Percentiles rank a stretch among this genome's conserved stretches.
phyloP scores from a whole-genome alignment of 2,888 invertebrate genomes.

The Antheraea yamamai region DNA sequence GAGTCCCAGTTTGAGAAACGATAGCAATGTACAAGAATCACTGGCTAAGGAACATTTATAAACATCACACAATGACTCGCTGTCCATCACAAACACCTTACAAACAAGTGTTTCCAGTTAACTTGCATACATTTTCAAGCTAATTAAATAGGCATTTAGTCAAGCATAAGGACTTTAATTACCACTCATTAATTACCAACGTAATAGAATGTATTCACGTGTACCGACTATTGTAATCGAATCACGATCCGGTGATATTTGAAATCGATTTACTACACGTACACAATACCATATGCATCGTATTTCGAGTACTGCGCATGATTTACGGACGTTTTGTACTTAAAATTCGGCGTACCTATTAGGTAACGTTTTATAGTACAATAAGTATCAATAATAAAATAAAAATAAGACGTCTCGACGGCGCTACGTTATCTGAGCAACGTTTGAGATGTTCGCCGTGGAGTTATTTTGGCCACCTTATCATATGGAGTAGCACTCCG shows the following conservation, averaged over 20 bases:
- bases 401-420: constrained; percentile 50
- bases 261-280: constrained; percentile 15
- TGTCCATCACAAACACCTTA: constrained; percentile 47
- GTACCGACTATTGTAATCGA: constrained; percentile 41
- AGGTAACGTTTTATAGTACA: constrained; percentile 30
- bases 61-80: constrained; percentile 16
- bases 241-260: constrained; percentile 39
- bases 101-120: constrained; percentile 51
- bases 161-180: constrained; percentile 40
- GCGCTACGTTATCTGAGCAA: constrained; percentile 58
- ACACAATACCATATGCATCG: constrained; percentile 27
- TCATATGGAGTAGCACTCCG: constrained; percentile 60
- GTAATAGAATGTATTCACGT: constrained; percentile 36
- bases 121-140: constrained; percentile 53
- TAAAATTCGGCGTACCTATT: constrained; percentile 36
- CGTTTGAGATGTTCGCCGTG: constrained; percentile 59
- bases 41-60: constrained; percentile 9
- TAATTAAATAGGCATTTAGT: constrained; percentile 42
- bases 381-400: constrained; percentile 51
- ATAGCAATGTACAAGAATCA: constrained; percentile 8
- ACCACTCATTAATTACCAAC: constrained; percentile 34
- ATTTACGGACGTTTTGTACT: constrained; percentile 42
- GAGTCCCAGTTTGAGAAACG: neutral
- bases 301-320: constrained; percentile 30
- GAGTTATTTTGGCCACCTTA: constrained; percentile 79